Base-by-base conservation (phyloP, 2,888 invertebrate species). In the Rhyacophila evoluta region DNA sequence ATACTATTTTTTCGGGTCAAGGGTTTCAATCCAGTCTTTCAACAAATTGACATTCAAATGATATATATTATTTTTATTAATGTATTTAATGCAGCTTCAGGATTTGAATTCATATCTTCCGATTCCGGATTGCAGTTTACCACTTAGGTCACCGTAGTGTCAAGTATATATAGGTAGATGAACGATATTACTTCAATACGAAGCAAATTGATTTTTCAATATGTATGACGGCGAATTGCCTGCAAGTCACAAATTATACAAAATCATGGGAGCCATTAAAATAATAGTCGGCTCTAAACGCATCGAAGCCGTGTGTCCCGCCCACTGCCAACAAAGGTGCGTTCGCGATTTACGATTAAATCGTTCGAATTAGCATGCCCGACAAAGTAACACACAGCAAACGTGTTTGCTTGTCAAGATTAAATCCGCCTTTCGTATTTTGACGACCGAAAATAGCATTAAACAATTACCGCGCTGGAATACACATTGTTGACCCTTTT, bases 261-360 rank as follows among this genome's bases (percentile, higher is more conserved):
- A 55, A 55, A 55, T 55, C 55, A 55, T 55, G 5, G 55, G 10
- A 19, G 15, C 55, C 55, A 55, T 55, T 55, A 55, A 55, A 55
- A 55, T 55, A 55, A 55, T 55, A 55, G 25, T 6, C 55, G 19
- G 15, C 19, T 55, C 55, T 55, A 55, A 55, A 55, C 55, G 55
- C 55, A 55, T 55, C 55, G 25, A 19, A 55, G 55, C 55, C 6
- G 55, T 25, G 12, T 19, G 29, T 19, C 15, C 19, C 55, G 55
- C 55, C 55, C 55, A 55, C 55, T 8, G 25, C 55, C 25, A 25
- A 19, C 55, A 25, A 19, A 55, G 55, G 55, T 55, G 55, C 10
- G 55, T 19, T 55, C 12, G 55, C 55, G 25, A 55, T 55, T 55
- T 55, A 55, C 55, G 55, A 55, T 55, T 55, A 55, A 55, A 19